Evolutionary conservation across 2,888 invertebrate species (phyloP).

Genomic region (Gari tellinella): DNA sequence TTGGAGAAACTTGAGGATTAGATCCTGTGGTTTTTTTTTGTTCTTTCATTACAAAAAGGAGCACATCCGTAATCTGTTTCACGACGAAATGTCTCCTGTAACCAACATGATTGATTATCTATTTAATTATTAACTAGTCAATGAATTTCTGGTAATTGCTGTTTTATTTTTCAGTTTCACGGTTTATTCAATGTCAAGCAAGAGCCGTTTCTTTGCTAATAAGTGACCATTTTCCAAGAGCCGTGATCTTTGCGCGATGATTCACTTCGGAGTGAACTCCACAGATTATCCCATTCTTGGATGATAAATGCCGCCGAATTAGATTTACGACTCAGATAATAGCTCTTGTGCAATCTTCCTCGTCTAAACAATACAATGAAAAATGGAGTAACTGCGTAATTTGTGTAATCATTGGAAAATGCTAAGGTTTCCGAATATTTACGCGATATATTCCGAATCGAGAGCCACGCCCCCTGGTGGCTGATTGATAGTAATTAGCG

Average conservation of each 20-base stretch:
- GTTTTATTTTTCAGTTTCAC: no score
- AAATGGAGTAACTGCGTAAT: conserved; percentile 45
- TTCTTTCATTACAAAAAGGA: no score
- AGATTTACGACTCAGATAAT: conserved; percentile 39
- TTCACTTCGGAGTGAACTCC: conserved; percentile 22
- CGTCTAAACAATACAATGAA: conserved; percentile 30
- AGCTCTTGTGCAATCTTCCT: conserved; percentile 37
- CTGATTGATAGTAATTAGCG: conserved; percentile 39
- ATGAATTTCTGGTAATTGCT: no score
- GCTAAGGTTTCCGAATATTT: conserved; percentile 33
- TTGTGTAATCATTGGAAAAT: conserved; percentile 45
- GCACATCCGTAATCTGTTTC: no score
- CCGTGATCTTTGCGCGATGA: conserved; percentile 14
- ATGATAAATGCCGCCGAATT: conserved; percentile 31
- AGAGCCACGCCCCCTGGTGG: conserved; percentile 21
- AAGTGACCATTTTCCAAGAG: no score
- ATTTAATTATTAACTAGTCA: no score
- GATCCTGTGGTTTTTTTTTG: no score
- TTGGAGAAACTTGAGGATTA: no score
- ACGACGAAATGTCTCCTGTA: no score
- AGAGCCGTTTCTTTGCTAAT: no score
- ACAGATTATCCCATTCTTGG: conserved; percentile 37
- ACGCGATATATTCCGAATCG: conserved; percentile 38
- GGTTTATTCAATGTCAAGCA: no score
- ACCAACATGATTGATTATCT: no score